A percentile compares a stretch with the other conserved stretches of the same genome.
These are phyloP conservation scores for Hypothenemus hampei DNA, from an alignment of 1,140 invertebrate species.

Conservation along the genomic window DNA sequence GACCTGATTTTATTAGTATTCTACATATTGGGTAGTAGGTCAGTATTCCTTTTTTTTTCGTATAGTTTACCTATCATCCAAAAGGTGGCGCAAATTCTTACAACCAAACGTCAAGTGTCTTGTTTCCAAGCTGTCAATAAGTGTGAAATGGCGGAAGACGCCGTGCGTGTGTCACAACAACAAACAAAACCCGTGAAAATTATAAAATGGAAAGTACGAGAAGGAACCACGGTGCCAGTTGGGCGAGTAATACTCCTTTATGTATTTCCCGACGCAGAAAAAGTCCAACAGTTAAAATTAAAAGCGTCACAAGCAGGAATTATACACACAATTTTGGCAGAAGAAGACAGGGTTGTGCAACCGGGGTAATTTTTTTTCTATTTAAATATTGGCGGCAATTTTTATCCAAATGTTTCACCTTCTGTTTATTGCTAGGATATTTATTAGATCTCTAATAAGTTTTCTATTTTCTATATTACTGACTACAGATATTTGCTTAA, in stretches of 20 bases:
- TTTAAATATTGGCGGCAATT: constrained; percentile 17
- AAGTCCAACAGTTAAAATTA: constrained; percentile 45
- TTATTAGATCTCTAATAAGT: too few relatives aligned
- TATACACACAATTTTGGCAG: constrained; percentile 61
- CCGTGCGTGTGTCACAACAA: constrained; percentile 57
- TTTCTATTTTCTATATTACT: too few relatives aligned
- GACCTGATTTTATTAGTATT: too few relatives aligned
- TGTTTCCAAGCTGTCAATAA: background rate
- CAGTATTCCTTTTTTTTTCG: too few relatives aligned
- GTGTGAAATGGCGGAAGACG: constrained; percentile 52
- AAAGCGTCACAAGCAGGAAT: constrained; percentile 65
- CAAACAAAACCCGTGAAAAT: constrained; percentile 66
- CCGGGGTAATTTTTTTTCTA: constrained; percentile 58
- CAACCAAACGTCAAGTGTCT: too few relatives aligned
- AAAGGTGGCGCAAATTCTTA: too few relatives aligned
- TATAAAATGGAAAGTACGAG: constrained; percentile 80
- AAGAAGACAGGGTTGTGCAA: constrained; percentile 68
- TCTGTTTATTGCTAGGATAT: too few relatives aligned
- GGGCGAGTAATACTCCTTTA: constrained; percentile 77
- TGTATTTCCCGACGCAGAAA: constrained; percentile 47
- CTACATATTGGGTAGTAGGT: too few relatives aligned
- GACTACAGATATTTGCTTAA: too few relatives aligned
- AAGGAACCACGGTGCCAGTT: constrained; percentile 70
- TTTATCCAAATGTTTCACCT: too few relatives aligned
- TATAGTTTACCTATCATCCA: too few relatives aligned